phyloP scores from a whole-genome alignment of 1,140 invertebrate genomes.

The Teleogryllus occipitalis region DNA sequence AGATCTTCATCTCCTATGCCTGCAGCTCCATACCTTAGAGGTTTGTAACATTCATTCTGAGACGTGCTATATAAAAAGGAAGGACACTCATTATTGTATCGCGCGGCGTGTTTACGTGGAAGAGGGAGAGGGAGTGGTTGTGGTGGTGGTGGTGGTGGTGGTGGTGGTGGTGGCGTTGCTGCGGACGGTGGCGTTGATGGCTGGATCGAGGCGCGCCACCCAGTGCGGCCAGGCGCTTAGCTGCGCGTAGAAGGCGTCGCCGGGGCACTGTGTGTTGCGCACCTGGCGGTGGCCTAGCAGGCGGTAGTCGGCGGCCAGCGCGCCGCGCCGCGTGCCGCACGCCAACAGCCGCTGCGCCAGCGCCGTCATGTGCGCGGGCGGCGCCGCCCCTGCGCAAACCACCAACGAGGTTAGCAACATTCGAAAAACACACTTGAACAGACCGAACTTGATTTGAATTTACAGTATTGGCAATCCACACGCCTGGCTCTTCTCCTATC shows the following conservation, averaged over 20 bases:
- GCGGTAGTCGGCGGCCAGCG: constrained; percentile 51
- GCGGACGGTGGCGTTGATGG: not conserved
- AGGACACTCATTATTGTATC: too few relatives aligned
- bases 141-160: too few relatives aligned
- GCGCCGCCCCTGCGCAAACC: constrained; percentile 29
- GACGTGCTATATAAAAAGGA: too few relatives aligned
- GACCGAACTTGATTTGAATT: too few relatives aligned
- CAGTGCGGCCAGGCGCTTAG: constrained; percentile 58
- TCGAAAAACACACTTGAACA: too few relatives aligned
- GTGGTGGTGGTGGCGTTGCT: not conserved
- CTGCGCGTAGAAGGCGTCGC: constrained; percentile 48
- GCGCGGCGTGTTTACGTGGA: too few relatives aligned
- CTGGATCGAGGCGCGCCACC: constrained; percentile 22
- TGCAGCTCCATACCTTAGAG: too few relatives aligned
- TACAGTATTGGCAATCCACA: too few relatives aligned
- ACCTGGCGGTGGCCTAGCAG: constrained; percentile 62
- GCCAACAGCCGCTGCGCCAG: constrained; percentile 50
- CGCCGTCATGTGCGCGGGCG: constrained; percentile 49
- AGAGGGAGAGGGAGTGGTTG: too few relatives aligned
- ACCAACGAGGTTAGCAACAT: not conserved
- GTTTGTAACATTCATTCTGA: too few relatives aligned
- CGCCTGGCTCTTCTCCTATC: too few relatives aligned
- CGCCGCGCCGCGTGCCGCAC: constrained; percentile 48
- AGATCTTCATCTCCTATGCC: too few relatives aligned
- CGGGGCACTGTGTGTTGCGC: constrained; percentile 58